Base-by-base conservation (phyloP, 1,140 invertebrate species). In the Mycetomoellerius zeteki region DNA sequence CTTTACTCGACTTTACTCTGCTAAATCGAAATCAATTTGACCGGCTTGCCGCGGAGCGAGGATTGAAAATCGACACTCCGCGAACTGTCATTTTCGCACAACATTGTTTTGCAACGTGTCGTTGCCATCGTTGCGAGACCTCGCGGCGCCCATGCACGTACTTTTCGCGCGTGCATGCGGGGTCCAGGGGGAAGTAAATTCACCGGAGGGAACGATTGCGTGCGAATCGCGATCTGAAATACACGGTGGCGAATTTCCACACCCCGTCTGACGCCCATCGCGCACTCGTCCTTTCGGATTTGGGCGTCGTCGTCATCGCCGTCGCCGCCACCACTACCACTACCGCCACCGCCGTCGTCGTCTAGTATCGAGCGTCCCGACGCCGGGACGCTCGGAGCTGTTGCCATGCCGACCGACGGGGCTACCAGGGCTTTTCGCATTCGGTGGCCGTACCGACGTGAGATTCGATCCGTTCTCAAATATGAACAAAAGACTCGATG, bases 341-440 rank as follows among this genome's bases (percentile, higher is more conserved):
- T 47, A 12, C 4, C 33, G 3, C 10, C 14, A 43, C 2, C 72
- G 76, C 47, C 85, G 85, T 89, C 85, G 89, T 94, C 93, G 94
- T 94, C 93, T 94, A 95, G 94, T 95, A 95, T 95, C 94, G 94
- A 95, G 94, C 94, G 94, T 92, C 92, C 92, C 91, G 94, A 95
- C 91, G 94, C 95, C 94, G 94, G 94, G 94, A 94, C 94, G 94
- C 93, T 88, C 91, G 87, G 93, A 95, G 93, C 94, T 94, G 94
- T 95, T 95, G 91, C 94, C 94, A 95, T 95, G 94, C 90, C 94
- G 92, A 95, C 95, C 94, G 94, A 93, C 94, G 88, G 92, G 86
- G 93, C 92, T 93, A 93, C 86, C 92, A 90, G 93, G 92, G 92
- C 92, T 94, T 93, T 94, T 93, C 92, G 89, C 89, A 92, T 93